These are phyloP conservation scores for Selenia dentaria DNA, from an alignment of 2,888 invertebrate genomes.

Conservation along the genomic window DNA sequence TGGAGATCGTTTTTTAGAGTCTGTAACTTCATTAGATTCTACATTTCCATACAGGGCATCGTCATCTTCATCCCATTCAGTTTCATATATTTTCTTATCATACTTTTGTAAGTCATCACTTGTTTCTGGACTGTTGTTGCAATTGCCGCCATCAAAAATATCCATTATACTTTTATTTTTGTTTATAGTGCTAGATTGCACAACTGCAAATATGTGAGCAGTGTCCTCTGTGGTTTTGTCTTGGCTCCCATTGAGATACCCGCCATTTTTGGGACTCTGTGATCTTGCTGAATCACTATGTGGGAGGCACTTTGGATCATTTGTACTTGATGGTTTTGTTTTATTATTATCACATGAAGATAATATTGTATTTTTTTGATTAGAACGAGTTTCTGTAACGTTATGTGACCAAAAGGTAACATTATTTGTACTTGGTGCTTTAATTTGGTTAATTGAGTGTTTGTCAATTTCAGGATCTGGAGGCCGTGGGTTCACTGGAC, in stretches of 20 bases:
- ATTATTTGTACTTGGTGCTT: not conserved
- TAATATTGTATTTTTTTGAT: too few species aligned
- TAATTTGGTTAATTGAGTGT: not conserved
- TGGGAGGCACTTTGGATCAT: not conserved
- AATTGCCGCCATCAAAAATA: slow-evolving; percentile 60
- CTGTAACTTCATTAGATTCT: slow-evolving; percentile 56
- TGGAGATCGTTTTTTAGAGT: slow-evolving; percentile 29
- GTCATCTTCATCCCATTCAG: slow-evolving; percentile 76
- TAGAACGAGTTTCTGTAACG: too few species aligned
- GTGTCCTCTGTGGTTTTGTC: slow-evolving; percentile 39
- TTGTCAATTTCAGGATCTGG: not conserved
- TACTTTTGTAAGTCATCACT: slow-evolving; percentile 51
- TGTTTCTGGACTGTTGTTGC: slow-evolving; percentile 49
- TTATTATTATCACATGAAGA: too few species aligned
- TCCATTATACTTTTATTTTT: slow-evolving; percentile 76
- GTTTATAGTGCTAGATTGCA: slow-evolving; percentile 56
- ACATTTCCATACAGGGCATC: slow-evolving; percentile 72
- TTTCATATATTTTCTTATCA: slow-evolving; percentile 59
- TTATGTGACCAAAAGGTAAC: not conserved
- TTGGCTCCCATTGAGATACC: slow-evolving; percentile 9
- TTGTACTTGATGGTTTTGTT: not conserved
- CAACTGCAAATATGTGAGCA: slow-evolving; percentile 62
- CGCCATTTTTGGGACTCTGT: not conserved
- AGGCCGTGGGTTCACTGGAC: not conserved
- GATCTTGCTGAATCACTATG: not conserved